Evolutionary conservation across 2,797 vertebrate genomes (phyloP), one percentile per base, ranked within the genome.

Genomic region (Ptychobarbus kaznakovi): DNA sequence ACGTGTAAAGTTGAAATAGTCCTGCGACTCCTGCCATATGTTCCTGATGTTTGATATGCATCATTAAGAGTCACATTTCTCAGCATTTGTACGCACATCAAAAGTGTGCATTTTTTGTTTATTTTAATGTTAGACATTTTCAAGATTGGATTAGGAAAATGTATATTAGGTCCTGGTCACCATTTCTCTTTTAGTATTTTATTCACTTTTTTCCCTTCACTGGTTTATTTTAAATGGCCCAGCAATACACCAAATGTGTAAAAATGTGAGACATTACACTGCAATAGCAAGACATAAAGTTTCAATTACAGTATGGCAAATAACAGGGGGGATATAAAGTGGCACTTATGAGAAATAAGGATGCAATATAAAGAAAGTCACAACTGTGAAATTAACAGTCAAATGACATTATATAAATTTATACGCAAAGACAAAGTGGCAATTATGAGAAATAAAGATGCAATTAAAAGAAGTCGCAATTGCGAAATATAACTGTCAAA

Each of bases 141-240:
- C 9, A 70, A n/a, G 38, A 22, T n/a, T 22, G 22, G 12, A 4
- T 15, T 44, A 72, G 5, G 16, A 35, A 35, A 35, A 51, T 53
- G 20, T 53, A 22, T 75, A 35, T 35, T 22, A 35, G 10, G 10
- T 53, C 46, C 46, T 75, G 44, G 28, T 49, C 46, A 32, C 4
- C 25, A 74, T 74, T 73, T 73, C 10, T 46, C 72, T 74, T 20
- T 74, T 20, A 74, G 46, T 35, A 13, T 22, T 76, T 53, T 56
- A 53, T 53, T 35, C 2, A 38, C 49, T 73, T 20, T 51, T 74
- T 18, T 49, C 6, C 7, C 8, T 28, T 73, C 3, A 73, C n/a
- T 46, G 1, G 16, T 32, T 74, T 51, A 51, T 74, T 75, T 53
- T 35, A 75, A 22, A 75, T 12, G 10, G 32, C 2, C 73, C 28